Evolutionary conservation across 2,113 vertebrate species (phyloP).

Genomic region (Syngnathus scovelli): DNA sequence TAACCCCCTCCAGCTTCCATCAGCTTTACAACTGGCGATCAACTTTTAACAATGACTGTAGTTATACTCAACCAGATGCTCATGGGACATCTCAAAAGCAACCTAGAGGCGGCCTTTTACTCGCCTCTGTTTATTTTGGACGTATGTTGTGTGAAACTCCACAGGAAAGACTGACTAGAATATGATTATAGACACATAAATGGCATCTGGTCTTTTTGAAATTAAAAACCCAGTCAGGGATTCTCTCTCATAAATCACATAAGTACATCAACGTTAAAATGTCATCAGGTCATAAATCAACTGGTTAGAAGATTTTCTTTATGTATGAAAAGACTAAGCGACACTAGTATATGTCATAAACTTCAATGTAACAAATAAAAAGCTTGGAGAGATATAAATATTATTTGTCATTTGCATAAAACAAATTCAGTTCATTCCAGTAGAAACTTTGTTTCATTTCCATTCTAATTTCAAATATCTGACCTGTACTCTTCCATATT

Average conservation of each 20-base stretch:
- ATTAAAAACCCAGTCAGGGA: conserved; percentile 9
- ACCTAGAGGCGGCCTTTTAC: neutral
- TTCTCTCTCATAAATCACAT: conserved; percentile 2
- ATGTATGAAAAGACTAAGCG: neutral
- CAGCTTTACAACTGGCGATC: neutral
- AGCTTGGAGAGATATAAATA: neutral
- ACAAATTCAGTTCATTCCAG: neutral
- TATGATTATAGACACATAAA: conserved; percentile 1
- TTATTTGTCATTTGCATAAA: neutral
- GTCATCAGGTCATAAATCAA: conserved; percentile 5
- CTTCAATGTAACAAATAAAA: neutral
- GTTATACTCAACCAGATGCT: neutral
- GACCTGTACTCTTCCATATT: neutral
- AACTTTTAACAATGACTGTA: neutral
- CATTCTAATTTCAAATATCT: neutral
- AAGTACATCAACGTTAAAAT: conserved; percentile 4
- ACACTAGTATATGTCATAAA: neutral
- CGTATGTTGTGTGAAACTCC: neutral
- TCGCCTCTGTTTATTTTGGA: conserved; percentile 2
- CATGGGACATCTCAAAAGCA: neutral
- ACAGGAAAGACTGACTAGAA: neutral
- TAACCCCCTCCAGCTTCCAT: too few relatives aligned
- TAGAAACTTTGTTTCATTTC: neutral
- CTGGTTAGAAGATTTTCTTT: neutral
- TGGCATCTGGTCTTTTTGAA: conserved; percentile 7